Evolutionary conservation across 2,888 invertebrate species (phyloP), one percentile per base, ranked within the genome.

Genomic region (Hyles lineata): DNA sequence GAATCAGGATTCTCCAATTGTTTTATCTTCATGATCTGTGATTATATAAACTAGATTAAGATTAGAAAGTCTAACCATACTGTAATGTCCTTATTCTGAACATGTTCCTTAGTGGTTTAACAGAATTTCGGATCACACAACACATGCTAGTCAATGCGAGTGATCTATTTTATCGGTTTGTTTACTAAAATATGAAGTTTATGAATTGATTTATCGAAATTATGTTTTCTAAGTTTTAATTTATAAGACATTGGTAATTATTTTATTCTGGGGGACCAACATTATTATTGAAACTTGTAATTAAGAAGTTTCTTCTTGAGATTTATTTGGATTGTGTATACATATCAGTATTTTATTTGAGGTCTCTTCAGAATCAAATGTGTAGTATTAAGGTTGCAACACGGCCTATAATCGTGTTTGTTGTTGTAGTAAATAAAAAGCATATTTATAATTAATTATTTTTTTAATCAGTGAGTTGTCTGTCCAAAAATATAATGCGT

Each of bases 401-500:
- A 67, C 50, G 67, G 50, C 67, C 50, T 67, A 67, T 43, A 17
- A 23, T 23, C 43, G 67, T 67, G 23, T 25, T 61, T 32, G 11
- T 62, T 50, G 23, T 62, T 19, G 62, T 50, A 50, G 67, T 61
- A 25, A 23, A 50, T 83, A 88, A 87, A 86, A 79, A 77, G 82
- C 78, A 78, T 82, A 84, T 80, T 88, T 80, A 85, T 87, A 84
- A 86, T 87, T 81, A 83, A 85, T 83, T 67, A 80, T 88, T 78
- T 85, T 90, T 92, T 92, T 92, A 93, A 88, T 93, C 86, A 85
- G 92, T 90, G 92, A 90, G 87, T 90, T 81, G 83, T 90, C 83
- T 87, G 89, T 93, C 91, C 92, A 94, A 94, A 93, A 94, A 94
- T 94, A 94, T 92, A 92, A 90, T 89, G 90, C 90, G 80, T 89